Percentiles rank a stretch among this genome's conserved stretches.
Evolutionary conservation across 2,797 vertebrate genomes (phyloP).

Genomic region (Champsocephalus gunnari): DNA sequence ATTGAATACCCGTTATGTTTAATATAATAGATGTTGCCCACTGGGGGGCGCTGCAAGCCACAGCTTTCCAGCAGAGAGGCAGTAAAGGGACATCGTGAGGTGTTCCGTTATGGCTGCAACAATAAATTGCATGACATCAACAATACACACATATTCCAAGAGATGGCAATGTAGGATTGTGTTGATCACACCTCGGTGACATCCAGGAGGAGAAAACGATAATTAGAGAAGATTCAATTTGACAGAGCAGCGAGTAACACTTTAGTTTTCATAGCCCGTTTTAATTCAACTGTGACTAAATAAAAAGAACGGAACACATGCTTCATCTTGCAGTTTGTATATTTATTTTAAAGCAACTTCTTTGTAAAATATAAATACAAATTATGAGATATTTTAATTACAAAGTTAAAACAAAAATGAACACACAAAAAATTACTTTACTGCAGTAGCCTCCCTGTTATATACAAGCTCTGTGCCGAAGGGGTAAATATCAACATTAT

Average conservation of each 20-base stretch:
- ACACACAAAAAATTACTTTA: slow-evolving; percentile 93
- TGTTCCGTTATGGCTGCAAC: slow-evolving; percentile 18
- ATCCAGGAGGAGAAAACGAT: slow-evolving; percentile 9
- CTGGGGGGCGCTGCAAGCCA: slow-evolving; percentile 56
- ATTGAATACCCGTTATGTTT: neutral
- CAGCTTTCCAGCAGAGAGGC: neutral
- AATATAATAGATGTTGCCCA: slow-evolving; percentile 4
- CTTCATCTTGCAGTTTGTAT: slow-evolving; percentile 81
- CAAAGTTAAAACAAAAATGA: slow-evolving; percentile 98
- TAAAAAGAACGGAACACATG: slow-evolving; percentile 16
- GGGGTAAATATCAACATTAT: slow-evolving; percentile 89
- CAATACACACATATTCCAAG: slow-evolving; percentile 57
- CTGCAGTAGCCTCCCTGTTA: slow-evolving; percentile 87
- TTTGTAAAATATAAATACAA: slow-evolving; percentile 99
- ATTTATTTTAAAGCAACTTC: slow-evolving; percentile 95
- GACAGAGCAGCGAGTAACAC: slow-evolving; percentile 21
- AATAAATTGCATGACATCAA: slow-evolving; percentile 16
- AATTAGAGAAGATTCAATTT: slow-evolving; percentile 36
- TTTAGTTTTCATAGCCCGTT: neutral
- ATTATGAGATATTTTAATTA: slow-evolving; percentile 98
- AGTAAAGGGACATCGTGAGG: neutral
- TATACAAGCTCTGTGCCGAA: slow-evolving; percentile 91
- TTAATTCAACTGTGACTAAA: slow-evolving; percentile 30
- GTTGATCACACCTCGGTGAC: neutral
- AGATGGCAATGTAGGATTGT: slow-evolving; percentile 70